A percentile compares a stretch with the other conserved stretches of the same genome.
Conservation (phyloP, 2,888 invertebrate species). For the Tubulanus polymorphus region DNA sequence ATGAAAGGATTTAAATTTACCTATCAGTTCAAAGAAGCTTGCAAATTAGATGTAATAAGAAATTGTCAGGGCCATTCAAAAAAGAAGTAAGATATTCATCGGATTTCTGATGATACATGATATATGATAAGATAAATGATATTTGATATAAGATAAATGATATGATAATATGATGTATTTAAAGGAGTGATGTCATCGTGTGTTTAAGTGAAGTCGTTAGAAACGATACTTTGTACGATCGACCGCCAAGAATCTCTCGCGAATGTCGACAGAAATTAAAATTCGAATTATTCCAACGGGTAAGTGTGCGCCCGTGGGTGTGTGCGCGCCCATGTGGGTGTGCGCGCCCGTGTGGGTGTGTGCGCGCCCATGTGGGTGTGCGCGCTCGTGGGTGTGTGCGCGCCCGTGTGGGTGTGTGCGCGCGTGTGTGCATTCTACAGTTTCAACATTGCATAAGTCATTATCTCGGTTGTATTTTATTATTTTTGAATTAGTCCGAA, state of each 20-base stretch:
- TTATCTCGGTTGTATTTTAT: not conserved
- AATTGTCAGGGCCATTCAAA: slow-evolving; percentile 56
- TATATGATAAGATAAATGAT: too few species aligned
- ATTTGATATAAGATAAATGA: too few species aligned
- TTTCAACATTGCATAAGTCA: too few species aligned
- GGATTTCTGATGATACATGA: too few species aligned
- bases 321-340: too few species aligned
- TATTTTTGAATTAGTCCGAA: slow-evolving; percentile 66
- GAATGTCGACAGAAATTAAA: slow-evolving; percentile 87
- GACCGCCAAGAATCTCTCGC: slow-evolving; percentile 75
- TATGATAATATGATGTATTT: too few species aligned
- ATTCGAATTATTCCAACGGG: slow-evolving; percentile 79
- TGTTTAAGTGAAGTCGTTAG: slow-evolving; percentile 88
- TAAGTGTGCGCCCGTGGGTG: slow-evolving; percentile 49
- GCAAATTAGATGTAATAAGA: slow-evolving; percentile 69
- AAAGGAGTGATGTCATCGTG: slow-evolving; percentile 69
- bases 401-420: too few species aligned
- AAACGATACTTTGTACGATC: slow-evolving; percentile 73
- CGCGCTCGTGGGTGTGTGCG: too few species aligned
- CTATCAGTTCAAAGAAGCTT: slow-evolving; percentile 90
- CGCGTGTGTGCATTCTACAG: too few species aligned
- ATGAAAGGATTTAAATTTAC: slow-evolving; percentile 91
- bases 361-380: too few species aligned
- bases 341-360: too few species aligned
- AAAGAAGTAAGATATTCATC: too few species aligned